A percentile compares a stretch with the other conserved stretches of the same genome.
These are phyloP conservation scores for Megaleporinus macrocephalus DNA, from an alignment of 2,113 vertebrate species.

Conservation along the genomic window DNA sequence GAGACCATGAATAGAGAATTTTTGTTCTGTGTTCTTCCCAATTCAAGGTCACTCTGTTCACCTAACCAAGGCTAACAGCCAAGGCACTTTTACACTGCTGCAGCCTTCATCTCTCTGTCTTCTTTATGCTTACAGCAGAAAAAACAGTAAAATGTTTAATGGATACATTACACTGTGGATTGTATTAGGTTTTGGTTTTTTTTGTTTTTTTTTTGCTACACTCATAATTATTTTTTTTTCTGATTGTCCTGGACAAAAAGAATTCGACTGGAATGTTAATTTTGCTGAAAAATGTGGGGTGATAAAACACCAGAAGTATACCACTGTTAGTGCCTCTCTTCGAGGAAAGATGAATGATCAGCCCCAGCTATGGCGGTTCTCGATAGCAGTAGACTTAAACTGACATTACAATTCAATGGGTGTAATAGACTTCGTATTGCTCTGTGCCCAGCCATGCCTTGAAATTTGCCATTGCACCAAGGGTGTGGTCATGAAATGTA, in stretches of 20 bases:
- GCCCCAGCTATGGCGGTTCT: not conserved
- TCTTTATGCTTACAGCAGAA: not conserved
- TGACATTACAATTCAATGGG: constrained; percentile 16
- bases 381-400: not conserved
- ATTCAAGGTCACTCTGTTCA: constrained; percentile 11
- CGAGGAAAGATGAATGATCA: not conserved
- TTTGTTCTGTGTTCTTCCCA: not conserved
- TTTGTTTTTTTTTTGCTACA: not conserved
- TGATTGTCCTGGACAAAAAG: not conserved
- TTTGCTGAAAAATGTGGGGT: not conserved
- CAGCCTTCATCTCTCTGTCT: constrained; percentile 19
- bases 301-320: not conserved
- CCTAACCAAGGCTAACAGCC: constrained; percentile 31
- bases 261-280: not conserved
- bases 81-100: constrained; percentile 28
- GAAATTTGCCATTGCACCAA: constrained; percentile 23
- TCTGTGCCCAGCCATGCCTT: constrained; percentile 6
- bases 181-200: no score
- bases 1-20: constrained; percentile 30
- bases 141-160: constrained; percentile 1
- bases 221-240: not conserved
- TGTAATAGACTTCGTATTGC: constrained; percentile 11
- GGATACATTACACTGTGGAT: constrained; percentile 18
- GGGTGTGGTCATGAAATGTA: constrained; percentile 38
- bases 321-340: not conserved